A percentile compares a stretch with the other conserved stretches of the same genome.
Conservation (phyloP, 2,113 vertebrate genomes). For the Chinchilla lanigera region DNA sequence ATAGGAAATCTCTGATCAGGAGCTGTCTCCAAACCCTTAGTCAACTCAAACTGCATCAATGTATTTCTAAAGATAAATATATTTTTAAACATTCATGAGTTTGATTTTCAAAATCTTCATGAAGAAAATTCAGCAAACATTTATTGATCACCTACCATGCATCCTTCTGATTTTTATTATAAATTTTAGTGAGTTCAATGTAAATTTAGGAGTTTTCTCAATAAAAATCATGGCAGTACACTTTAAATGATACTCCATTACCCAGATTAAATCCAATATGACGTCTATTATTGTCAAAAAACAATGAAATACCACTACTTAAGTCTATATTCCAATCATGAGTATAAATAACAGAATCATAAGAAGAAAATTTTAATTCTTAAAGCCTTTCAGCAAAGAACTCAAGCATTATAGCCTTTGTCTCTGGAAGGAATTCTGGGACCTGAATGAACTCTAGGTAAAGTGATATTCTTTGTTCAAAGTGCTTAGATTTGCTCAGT, state of each 20-base stretch:
- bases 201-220: background rate
- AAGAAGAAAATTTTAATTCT: background rate
- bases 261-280: slow-evolving; percentile 32
- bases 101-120: slow-evolving; percentile 29
- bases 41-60: slow-evolving; percentile 1
- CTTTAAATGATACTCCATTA: slow-evolving; percentile 45
- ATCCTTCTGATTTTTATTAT: background rate
- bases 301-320: background rate
- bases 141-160: background rate
- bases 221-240: slow-evolving; percentile 30
- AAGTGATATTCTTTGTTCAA: slow-evolving; percentile 21
- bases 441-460: slow-evolving; percentile 58
- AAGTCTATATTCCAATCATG: slow-evolving; percentile 15
- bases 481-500: background rate
- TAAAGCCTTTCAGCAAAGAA: background rate
- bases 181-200: slow-evolving; percentile 38
- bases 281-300: slow-evolving; percentile 51
- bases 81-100: background rate
- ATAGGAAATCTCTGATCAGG: background rate
- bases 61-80: slow-evolving; percentile 42
- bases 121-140: background rate
- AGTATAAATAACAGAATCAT: background rate
- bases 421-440: slow-evolving; percentile 19
- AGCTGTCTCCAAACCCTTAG: background rate
- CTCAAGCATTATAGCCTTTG: background rate